Percentiles rank a stretch among this genome's conserved stretches.
Evolutionary conservation across 2,113 vertebrate species (phyloP).

Genomic region (Alosa alosa): DNA sequence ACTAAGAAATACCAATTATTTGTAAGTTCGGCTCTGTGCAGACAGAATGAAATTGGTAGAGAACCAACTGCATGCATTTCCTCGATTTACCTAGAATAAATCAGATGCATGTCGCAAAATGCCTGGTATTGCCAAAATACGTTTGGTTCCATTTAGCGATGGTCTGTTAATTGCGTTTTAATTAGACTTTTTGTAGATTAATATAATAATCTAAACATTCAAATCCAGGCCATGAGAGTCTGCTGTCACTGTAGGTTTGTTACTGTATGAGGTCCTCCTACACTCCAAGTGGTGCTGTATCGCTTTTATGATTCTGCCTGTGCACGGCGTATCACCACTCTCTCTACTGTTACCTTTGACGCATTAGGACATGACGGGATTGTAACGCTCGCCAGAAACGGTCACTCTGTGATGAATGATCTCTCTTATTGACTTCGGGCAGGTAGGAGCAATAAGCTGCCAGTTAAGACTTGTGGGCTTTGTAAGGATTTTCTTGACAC

Average conservation of each 20-base stretch:
- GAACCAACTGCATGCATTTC: background rate
- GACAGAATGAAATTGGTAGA: background rate
- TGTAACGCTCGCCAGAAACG: conserved; percentile 42
- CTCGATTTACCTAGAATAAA: background rate
- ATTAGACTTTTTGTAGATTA: background rate
- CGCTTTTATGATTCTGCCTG: conserved; percentile 52
- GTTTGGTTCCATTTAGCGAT: background rate
- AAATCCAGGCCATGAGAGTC: background rate
- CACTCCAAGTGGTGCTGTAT: conserved; percentile 70
- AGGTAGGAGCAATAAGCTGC: conserved; percentile 38
- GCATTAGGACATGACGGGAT: conserved; percentile 53
- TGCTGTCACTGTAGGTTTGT: background rate
- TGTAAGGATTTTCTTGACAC: background rate
- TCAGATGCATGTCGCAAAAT: background rate
- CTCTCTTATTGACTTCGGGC: conserved; percentile 45
- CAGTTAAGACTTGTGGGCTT: background rate
- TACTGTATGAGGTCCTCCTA: conserved; percentile 62
- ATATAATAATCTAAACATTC: background rate
- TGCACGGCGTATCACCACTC: conserved; percentile 50
- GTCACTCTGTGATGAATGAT: conserved; percentile 45
- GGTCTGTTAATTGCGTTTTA: background rate
- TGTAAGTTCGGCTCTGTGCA: no score
- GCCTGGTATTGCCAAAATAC: background rate
- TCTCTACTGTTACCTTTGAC: conserved; percentile 58
- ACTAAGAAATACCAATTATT: no score